Evolutionary conservation across 2,888 invertebrate genomes (phyloP).

Genomic region (Calliphora vomitoria): DNA sequence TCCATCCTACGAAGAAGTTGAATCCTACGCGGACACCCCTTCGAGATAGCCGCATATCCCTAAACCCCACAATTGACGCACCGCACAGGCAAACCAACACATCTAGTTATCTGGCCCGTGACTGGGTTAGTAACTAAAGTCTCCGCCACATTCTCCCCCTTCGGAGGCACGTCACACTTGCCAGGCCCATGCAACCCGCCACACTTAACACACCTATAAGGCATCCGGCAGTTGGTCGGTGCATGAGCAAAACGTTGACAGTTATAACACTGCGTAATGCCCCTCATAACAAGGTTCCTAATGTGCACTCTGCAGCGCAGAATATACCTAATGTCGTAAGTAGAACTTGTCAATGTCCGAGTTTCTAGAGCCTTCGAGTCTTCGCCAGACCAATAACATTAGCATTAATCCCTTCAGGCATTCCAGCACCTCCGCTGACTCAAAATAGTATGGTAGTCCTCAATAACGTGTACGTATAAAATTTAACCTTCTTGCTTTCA

Average conservation of each 20-base stretch:
- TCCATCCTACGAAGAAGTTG: background rate
- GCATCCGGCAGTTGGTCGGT: conserved; percentile 8
- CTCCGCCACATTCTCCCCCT: background rate
- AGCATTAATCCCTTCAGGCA: background rate
- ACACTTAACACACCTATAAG: conserved; percentile 32
- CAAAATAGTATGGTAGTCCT: conserved; percentile 4
- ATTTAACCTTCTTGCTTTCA: background rate
- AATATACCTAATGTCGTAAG: background rate
- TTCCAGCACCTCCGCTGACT: background rate
- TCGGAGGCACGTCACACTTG: background rate
- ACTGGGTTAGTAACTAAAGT: background rate
- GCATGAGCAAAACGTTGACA: conserved; percentile 1
- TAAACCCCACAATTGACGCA: background rate
- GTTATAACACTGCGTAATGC: background rate
- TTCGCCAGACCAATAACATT: background rate
- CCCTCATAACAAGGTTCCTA: background rate
- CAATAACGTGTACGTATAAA: background rate
- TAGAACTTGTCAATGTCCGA: background rate
- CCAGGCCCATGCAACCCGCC: conserved; percentile 7
- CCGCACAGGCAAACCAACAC: background rate
- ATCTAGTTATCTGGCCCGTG: background rate
- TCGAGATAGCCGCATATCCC: background rate
- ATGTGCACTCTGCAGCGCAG: background rate
- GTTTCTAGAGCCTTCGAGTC: background rate
- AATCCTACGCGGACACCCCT: background rate